Evolutionary conservation across 1,140 invertebrate species (phyloP).

Genomic region (Trichonephila clavipes): DNA sequence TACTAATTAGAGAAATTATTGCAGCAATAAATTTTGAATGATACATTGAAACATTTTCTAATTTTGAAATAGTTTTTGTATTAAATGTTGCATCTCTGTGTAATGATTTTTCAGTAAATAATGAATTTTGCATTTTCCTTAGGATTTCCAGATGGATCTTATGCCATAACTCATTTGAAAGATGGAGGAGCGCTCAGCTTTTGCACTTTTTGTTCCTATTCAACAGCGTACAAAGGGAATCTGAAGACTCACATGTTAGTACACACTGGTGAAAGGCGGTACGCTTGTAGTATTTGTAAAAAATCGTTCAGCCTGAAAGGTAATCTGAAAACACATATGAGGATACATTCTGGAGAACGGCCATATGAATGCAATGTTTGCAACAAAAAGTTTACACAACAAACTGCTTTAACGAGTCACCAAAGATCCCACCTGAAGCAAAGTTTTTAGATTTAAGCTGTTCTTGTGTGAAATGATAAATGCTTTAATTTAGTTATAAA

Average conservation of each 20-base stretch:
- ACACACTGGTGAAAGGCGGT: conserved; percentile 62
- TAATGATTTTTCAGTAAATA: no score
- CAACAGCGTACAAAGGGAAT: conserved; percentile 61
- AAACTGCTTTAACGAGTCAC: conserved; percentile 48
- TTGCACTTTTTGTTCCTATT: conserved; percentile 36
- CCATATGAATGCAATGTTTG: conserved; percentile 52
- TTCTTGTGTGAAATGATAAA: no score
- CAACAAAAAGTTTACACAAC: conserved; percentile 40
- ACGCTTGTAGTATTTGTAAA: conserved; percentile 78
- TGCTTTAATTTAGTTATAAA: no score
- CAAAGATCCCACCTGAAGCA: conserved; percentile 30
- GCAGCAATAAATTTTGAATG: no score
- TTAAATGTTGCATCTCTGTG: no score
- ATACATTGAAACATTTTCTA: no score
- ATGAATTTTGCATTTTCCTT: not conserved
- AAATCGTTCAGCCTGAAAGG: conserved; percentile 78
- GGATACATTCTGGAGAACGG: conserved; percentile 37
- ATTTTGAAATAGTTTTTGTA: no score
- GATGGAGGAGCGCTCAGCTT: conserved; percentile 10
- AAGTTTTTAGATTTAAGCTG: not conserved
- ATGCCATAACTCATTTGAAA: not conserved
- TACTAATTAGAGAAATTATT: no score
- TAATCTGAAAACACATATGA: conserved; percentile 57
- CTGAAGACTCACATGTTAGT: conserved; percentile 64
- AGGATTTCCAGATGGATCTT: not conserved